Conservation (phyloP, 2,113 vertebrate genomes). For the Pelvicachromis taeniatus region DNA sequence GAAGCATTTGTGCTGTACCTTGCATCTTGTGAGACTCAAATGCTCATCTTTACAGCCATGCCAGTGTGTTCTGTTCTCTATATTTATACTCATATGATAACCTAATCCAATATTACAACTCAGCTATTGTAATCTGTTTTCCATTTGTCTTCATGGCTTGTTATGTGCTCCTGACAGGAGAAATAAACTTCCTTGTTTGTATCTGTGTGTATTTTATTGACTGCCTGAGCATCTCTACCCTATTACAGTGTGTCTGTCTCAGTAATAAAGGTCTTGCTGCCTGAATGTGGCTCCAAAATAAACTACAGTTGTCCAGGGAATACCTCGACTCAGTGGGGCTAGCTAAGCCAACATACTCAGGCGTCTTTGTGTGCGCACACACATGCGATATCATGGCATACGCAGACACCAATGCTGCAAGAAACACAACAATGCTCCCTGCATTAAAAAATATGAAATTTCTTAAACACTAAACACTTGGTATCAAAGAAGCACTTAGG, state of each 20-base stretch:
- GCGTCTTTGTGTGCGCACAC: neutral
- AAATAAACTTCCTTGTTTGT: neutral
- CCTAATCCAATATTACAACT: neutral
- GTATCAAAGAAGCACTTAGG: neutral
- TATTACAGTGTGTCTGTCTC: constrained; percentile 22
- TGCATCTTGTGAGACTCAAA: neutral
- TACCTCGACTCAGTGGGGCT: neutral
- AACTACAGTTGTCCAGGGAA: constrained; percentile 36
- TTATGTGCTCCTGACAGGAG: neutral
- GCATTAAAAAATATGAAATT: accelerated
- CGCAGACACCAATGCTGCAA: neutral
- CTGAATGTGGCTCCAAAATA: constrained; percentile 15
- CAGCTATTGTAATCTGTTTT: neutral
- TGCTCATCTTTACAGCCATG: neutral
- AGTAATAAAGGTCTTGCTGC: constrained; percentile 12
- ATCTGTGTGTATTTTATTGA: neutral
- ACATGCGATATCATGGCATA: neutral
- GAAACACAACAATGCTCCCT: neutral
- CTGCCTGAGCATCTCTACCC: neutral
- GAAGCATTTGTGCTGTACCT: neutral
- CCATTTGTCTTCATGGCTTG: neutral
- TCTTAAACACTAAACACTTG: neutral
- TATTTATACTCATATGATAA: neutral
- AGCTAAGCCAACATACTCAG: constrained; percentile 11
- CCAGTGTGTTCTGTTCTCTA: neutral